Base-by-base conservation (phyloP, 2,797 vertebrate genomes). In the Hippocampus kuda region DNA sequence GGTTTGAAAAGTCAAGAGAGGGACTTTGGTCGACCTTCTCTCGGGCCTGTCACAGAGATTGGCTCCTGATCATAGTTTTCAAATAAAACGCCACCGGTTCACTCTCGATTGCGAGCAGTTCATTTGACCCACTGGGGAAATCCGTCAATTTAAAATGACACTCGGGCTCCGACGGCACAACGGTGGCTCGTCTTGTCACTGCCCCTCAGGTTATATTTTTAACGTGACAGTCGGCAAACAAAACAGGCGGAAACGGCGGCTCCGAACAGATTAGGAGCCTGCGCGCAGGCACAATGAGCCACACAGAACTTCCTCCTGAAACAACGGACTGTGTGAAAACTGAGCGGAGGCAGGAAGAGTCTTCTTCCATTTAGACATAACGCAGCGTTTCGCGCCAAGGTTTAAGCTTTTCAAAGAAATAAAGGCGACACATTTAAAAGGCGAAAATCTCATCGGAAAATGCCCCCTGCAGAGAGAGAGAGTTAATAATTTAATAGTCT, bases 241-340 rank as follows among this genome's bases (percentile, higher is more conserved):
- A 77, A 84, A 81, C 71, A 76, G 66, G 70, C 30, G 70, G 77
- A 87, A 82, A 81, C 48, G 6, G 26, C 34, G 44, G 63, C 60
- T 70, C 56, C 72, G 48, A 72, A 66, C 24, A 74, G 72, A 79
- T 74, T 64, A 72, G 54, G 46, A 53, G 38, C 51, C 11, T 57
- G 26, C 9, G 0, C 15, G 60, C 56, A 15, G 9, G 38, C 42
- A 68, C 61, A 27, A 26, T 26, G 34, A 24, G n/a, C 56, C 13
- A 38, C 61, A 63, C 64, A 51, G 62, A 2, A 78, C 76, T 77
- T 77, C 75, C 75, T 71, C 69, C 51, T 80, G 79, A 8, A 51
- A 44, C 38, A 27, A 1, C n/a, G n/a, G 30, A 68, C 12, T 57
- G 46, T 65, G 68, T 57, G 24, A 38, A 61, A 30, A 61, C 44